Conservation (phyloP, 1,140 invertebrate species). For the Hylaeus volcanicus region DNA sequence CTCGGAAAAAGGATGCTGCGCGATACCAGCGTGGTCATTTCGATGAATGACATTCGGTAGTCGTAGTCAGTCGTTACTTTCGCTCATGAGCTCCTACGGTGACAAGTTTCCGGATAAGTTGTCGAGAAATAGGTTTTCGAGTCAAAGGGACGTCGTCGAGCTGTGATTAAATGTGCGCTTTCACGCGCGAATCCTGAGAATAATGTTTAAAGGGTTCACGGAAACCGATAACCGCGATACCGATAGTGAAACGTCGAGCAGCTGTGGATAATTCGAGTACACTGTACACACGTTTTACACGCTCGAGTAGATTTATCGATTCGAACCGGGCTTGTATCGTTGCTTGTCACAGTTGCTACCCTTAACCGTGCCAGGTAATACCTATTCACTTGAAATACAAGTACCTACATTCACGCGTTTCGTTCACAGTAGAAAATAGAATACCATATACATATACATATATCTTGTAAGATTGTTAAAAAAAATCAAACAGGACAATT, state of each 20-base stretch:
- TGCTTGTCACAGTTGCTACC: too few relatives aligned
- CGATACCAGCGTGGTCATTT: neutral
- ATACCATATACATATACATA: too few relatives aligned
- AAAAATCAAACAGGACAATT: too few relatives aligned
- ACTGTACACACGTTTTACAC: neutral
- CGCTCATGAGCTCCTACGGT: neutral
- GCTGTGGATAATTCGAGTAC: neutral
- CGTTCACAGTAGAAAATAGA: too few relatives aligned
- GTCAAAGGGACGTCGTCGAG: neutral
- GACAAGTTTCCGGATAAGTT: too few relatives aligned
- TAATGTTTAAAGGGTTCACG: neutral
- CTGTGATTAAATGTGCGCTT: neutral
- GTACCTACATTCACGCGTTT: too few relatives aligned
- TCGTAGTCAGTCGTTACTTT: neutral
- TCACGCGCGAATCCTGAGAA: neutral
- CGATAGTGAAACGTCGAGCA: conserved; percentile 14
- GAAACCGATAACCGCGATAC: neutral
- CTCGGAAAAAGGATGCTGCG: neutral
- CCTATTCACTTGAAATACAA: too few relatives aligned
- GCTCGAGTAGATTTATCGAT: neutral
- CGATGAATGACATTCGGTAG: neutral
- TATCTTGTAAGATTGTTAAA: too few relatives aligned
- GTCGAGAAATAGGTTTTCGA: neutral
- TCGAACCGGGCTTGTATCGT: too few relatives aligned
- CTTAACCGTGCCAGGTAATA: too few relatives aligned